Evolutionary conservation across 2,888 invertebrate genomes (phyloP).

Genomic region (Mongoloraphidia duomilia): DNA sequence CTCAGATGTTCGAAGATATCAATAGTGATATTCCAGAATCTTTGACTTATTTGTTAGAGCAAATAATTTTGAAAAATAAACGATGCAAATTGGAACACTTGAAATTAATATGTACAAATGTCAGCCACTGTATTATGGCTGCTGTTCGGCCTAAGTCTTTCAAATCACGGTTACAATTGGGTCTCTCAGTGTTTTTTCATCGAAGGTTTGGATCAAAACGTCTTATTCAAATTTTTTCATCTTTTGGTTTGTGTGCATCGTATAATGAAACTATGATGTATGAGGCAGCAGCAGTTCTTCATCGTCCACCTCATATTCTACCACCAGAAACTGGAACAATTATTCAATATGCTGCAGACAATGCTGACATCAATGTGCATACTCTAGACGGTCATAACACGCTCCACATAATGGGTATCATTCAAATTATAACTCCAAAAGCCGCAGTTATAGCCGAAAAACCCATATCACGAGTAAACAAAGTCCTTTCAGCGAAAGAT

Average conservation of each 20-base stretch:
- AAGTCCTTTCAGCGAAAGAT: conserved; percentile 15
- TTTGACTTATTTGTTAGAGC: no score
- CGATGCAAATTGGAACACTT: conserved; percentile 17
- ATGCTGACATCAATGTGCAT: no score
- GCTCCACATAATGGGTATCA: conserved; percentile 20
- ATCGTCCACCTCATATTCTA: conserved; percentile 16
- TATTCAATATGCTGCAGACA: conserved; percentile 20
- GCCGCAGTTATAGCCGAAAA: conserved; percentile 14
- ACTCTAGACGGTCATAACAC: no score
- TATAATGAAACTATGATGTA: conserved; percentile 17
- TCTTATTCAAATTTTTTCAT: no score
- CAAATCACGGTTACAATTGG: conserved; percentile 24
- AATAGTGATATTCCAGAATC: no score
- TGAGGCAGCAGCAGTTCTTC: conserved; percentile 16
- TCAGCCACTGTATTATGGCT: conserved; percentile 17
- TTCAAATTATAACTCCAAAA: conserved; percentile 18
- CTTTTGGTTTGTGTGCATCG: conserved; percentile 16
- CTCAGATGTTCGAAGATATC: no score
- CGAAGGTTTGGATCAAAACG: conserved; percentile 15
- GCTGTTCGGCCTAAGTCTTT: conserved; percentile 18
- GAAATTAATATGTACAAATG: conserved; percentile 13
- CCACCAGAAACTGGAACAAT: conserved; percentile 16
- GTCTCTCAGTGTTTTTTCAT: conserved; percentile 22
- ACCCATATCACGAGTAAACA: conserved; percentile 8
- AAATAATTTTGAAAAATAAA: conserved; percentile 20